Conservation (phyloP, 2,888 invertebrate genomes). For the Plagodis pulveraria region DNA sequence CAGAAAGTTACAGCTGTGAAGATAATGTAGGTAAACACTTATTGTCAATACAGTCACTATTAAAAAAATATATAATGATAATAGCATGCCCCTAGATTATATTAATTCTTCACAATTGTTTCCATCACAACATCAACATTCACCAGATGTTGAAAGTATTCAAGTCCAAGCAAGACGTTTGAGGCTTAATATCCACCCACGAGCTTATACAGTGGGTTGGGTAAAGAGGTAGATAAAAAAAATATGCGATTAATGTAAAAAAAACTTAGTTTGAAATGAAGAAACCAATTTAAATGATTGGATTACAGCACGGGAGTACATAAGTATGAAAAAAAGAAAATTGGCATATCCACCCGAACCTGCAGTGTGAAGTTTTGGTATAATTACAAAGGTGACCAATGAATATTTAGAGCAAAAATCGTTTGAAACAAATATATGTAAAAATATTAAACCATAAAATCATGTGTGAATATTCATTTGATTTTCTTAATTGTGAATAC, state of each 20-base stretch:
- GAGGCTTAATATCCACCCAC: constrained; percentile 7
- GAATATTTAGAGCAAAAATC: too few relatives aligned
- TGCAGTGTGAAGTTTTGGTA: neutral
- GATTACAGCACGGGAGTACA: neutral
- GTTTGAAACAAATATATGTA: too few relatives aligned
- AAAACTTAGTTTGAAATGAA: neutral
- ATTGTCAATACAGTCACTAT: neutral
- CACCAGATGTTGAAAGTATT: neutral
- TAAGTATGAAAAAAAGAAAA: neutral
- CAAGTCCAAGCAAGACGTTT: constrained; percentile 7
- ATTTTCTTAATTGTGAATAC: neutral
- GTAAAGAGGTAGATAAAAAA: constrained; percentile 8
- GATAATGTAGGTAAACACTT: constrained; percentile 14
- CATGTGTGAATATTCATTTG: neutral
- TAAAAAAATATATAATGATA: neutral
- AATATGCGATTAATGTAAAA: neutral
- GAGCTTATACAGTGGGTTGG: constrained; percentile 21
- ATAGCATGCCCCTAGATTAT: too few relatives aligned
- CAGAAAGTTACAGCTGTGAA: constrained; percentile 21
- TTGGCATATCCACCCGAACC: neutral
- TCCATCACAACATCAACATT: neutral
- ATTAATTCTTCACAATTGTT: too few relatives aligned
- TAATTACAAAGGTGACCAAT: neutral
- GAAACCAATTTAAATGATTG: too few relatives aligned
- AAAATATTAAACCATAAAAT: neutral